Percentiles rank a stretch among this genome's conserved stretches.
Evolutionary conservation across 1,140 invertebrate genomes (phyloP).

Genomic region (Drosophila nigrodunni): DNA sequence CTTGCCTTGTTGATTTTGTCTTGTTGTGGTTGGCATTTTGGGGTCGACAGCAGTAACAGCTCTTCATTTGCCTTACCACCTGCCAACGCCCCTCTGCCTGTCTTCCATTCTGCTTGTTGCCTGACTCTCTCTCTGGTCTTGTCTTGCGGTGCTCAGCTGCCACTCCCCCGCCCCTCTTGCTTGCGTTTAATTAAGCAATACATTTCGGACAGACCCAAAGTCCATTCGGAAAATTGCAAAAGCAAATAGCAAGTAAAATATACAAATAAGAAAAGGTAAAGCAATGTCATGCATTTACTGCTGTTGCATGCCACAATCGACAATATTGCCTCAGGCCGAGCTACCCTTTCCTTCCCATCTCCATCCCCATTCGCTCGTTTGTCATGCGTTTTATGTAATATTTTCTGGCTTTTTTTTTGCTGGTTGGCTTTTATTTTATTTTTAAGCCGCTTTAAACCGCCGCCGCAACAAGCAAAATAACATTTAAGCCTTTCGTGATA

Average conservation of each 20-base stretch:
- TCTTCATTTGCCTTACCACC: constrained; percentile 22
- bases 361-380: constrained; percentile 12
- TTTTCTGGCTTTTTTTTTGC: constrained; percentile 33
- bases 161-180: constrained; percentile 4
- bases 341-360: neutral
- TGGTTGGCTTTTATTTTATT: constrained; percentile 29
- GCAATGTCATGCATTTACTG: constrained; percentile 9
- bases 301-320: neutral
- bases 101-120: constrained; percentile 8
- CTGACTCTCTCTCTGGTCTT: constrained; percentile 46
- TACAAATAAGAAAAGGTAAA: constrained; percentile 9
- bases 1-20: constrained; percentile 56
- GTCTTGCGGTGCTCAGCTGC: constrained; percentile 25
- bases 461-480: constrained; percentile 79
- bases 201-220: constrained; percentile 22
- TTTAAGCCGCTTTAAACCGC: constrained; percentile 78
- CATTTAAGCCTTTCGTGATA: constrained; percentile 83
- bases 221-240: constrained; percentile 10
- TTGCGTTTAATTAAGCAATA: constrained; percentile 72
- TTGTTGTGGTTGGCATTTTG: constrained; percentile 64
- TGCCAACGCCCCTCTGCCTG: constrained; percentile 1
- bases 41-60: constrained; percentile 17
- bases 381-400: constrained; percentile 40
- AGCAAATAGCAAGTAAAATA: constrained; percentile 8
- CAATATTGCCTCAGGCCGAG: neutral